Conservation (phyloP, 2,888 invertebrate genomes). For the Mimumesa dahlbomi region DNA sequence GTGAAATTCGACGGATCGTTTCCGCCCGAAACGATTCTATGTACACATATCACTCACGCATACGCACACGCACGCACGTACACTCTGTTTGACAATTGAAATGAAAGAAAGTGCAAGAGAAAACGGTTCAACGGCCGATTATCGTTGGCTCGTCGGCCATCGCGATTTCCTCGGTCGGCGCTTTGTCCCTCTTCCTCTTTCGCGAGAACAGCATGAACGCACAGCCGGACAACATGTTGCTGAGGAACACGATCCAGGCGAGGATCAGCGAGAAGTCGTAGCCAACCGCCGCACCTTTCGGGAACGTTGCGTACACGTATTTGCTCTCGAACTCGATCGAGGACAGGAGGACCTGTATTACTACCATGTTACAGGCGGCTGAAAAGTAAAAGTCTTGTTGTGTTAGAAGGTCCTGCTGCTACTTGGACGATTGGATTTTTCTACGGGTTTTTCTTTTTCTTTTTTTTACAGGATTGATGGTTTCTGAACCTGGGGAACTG, state of each 20-base stretch:
- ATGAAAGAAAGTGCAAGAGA: neutral
- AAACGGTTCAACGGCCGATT: slow-evolving; percentile 80
- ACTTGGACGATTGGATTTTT: too few species aligned
- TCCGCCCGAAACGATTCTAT: neutral
- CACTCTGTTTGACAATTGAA: neutral
- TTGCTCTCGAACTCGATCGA: slow-evolving; percentile 87
- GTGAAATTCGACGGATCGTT: neutral
- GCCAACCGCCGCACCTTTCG: slow-evolving; percentile 84
- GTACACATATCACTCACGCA: neutral
- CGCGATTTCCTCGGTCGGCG: slow-evolving; percentile 90
- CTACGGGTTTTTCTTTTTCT: too few species aligned
- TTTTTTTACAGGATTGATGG: too few species aligned
- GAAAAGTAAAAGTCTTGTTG: slow-evolving; percentile 48
- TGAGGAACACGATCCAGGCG: slow-evolving; percentile 89
- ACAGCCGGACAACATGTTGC: slow-evolving; percentile 86
- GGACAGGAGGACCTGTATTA: slow-evolving; percentile 90
- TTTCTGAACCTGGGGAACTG: too few species aligned
- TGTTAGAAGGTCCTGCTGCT: neutral
- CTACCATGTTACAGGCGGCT: slow-evolving; percentile 90
- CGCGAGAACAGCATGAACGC: slow-evolving; percentile 91
- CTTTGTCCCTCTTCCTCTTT: slow-evolving; percentile 92
- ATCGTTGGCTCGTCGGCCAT: slow-evolving; percentile 93
- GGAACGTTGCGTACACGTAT: slow-evolving; percentile 85
- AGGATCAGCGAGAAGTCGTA: slow-evolving; percentile 88
- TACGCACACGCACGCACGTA: neutral